Base-by-base conservation (phyloP, 2,797 vertebrate genomes). In the Decapterus maruadsi region DNA sequence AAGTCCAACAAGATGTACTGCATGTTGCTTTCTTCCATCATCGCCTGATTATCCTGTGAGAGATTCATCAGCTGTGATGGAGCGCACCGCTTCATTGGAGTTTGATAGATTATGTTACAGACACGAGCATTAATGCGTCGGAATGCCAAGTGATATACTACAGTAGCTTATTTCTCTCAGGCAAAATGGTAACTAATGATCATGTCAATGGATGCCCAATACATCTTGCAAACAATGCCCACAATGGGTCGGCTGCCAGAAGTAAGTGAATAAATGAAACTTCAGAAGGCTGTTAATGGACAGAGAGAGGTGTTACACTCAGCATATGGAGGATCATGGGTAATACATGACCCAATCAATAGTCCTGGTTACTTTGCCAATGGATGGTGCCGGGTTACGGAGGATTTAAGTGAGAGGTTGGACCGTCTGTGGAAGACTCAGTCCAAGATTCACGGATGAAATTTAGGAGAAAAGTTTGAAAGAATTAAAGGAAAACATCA, bases 271-370 rank as follows among this genome's bases (percentile, higher is more conserved):
- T 90, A 88, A 92, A 90, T 87, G 90, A 92, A 91, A 92, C 87
- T 88, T 76, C 88, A 91, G 89, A 84, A 75, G 88, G 84, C 86
- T 78, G 84, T 92, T 92, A 93, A 94, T 92, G 92, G 93, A 92
- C 80, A 56, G 57, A 86, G 87, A 84, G 90, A 93, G 92, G 88
- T 88, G 93, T 93, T 86, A 82, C 87, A 83, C 88, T 93, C 91
- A 90, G 90, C 92, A 91, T 89, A 81, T 90, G 83, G 87, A 86
- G 83, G 86, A 91, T 92, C 87, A 87, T 83, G 83, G 89, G 90
- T 92, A 89, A 92, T 89, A 89, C 83, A 87, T 83, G 88, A 91
- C 79, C 87, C 69, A 57, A 93, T 94, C 93, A 81, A 93, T 94
- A 91, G 89, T 90, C 80, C 91, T 68, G 68, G 88, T 89, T 80